These are phyloP conservation scores for Trachymyrmex septentrionalis DNA, from an alignment of 1,140 invertebrate species.

Conservation along the genomic window DNA sequence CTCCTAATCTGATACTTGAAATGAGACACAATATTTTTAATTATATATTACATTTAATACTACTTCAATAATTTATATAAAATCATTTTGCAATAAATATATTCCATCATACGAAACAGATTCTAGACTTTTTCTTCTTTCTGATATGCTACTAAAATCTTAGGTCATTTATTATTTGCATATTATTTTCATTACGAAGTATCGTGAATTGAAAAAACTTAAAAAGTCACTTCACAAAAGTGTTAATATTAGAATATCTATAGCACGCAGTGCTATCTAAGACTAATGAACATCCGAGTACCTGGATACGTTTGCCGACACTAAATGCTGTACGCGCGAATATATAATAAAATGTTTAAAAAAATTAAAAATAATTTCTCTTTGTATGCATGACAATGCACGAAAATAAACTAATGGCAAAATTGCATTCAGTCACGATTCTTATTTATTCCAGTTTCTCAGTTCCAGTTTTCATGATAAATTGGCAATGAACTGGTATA, in stretches of 20 bases:
- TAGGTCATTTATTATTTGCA: not conserved
- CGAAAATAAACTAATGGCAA: slow-evolving; percentile 16
- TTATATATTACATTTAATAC: too few species aligned
- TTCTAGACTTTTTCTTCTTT: not conserved
- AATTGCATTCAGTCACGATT: slow-evolving; percentile 35
- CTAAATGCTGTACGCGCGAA: not conserved
- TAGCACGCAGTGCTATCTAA: not conserved
- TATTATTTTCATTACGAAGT: slow-evolving; percentile 4
- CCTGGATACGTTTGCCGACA: slow-evolving; percentile 26
- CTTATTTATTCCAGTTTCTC: slow-evolving; percentile 32
- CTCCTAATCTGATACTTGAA: not conserved
- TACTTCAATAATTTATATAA: slow-evolving; percentile 5
- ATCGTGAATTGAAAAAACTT: not conserved
- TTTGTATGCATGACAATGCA: not conserved
- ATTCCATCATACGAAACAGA: not conserved
- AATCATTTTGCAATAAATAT: slow-evolving; percentile 29
- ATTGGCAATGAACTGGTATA: slow-evolving; percentile 22
- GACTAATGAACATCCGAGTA: slow-evolving; percentile 29
- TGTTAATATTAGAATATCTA: slow-evolving; percentile 1
- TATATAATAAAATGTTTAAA: not conserved
- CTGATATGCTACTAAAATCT: not conserved
- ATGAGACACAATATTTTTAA: slow-evolving; percentile 3
- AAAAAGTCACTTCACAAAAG: not conserved
- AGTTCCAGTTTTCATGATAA: slow-evolving; percentile 10
- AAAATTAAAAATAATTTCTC: not conserved